These are phyloP conservation scores for Bostrychus sinensis DNA, from an alignment of 2,113 vertebrate genomes.

Conservation along the genomic window DNA sequence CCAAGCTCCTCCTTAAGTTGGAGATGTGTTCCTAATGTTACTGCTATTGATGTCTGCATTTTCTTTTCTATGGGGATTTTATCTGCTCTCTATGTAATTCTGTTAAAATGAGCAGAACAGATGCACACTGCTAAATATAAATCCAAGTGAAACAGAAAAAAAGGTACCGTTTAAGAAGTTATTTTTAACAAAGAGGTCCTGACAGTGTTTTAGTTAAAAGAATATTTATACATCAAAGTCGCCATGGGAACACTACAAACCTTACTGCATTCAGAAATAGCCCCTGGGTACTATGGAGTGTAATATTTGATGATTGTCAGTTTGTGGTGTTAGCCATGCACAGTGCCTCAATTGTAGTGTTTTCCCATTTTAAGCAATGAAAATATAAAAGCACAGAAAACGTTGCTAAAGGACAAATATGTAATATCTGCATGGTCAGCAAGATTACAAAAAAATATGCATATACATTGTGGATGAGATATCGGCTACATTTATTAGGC, in stretches of 20 bases:
- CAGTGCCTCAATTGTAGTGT: not conserved
- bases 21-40: not conserved
- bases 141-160: too few relatives aligned
- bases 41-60: too few relatives aligned
- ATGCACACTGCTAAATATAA: too few relatives aligned
- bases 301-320: not conserved
- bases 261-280: not conserved
- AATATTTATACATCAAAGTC: not conserved
- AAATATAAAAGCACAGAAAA: too few relatives aligned
- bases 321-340: conserved; percentile 2
- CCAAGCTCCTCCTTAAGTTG: not conserved
- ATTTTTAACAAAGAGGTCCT: not conserved
- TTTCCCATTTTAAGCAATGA: too few relatives aligned
- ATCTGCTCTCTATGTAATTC: not conserved
- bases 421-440: too few relatives aligned
- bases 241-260: too few relatives aligned
- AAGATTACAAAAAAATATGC: too few relatives aligned
- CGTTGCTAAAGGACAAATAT: too few relatives aligned
- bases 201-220: not conserved
- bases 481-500: too few relatives aligned
- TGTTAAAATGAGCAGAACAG: too few relatives aligned
- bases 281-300: not conserved
- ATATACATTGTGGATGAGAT: too few relatives aligned
- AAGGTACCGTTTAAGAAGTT: not conserved
- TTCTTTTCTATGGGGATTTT: not conserved